Evolutionary conservation across 2,888 invertebrate genomes (phyloP).

Genomic region (Hyposoter dolosus): DNA sequence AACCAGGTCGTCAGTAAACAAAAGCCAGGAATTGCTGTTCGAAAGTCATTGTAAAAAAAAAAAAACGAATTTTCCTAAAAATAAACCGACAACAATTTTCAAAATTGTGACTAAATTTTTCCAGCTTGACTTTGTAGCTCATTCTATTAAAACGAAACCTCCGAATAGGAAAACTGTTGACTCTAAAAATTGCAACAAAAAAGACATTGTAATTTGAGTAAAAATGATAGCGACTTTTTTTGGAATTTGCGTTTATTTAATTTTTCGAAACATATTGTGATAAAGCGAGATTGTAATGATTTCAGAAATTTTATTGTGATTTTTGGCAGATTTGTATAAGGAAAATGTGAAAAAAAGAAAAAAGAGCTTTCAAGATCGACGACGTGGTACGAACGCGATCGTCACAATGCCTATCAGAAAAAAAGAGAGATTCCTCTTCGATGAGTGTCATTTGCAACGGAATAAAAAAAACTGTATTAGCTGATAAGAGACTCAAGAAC

Average conservation of each 20-base stretch:
- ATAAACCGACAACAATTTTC: neutral
- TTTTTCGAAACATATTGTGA: neutral
- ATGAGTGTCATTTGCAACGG: slow-evolving; percentile 13
- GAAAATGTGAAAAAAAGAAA: neutral
- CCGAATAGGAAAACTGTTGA: neutral
- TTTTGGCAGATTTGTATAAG: slow-evolving; percentile 1
- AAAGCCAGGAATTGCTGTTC: slow-evolving; percentile 6
- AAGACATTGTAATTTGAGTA: neutral
- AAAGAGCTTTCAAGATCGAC: neutral
- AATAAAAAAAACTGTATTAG: slow-evolving; percentile 23
- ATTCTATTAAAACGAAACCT: neutral
- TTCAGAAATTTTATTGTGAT: neutral
- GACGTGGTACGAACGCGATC: neutral
- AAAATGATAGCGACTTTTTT: neutral
- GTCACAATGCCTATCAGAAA: neutral
- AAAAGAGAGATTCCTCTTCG: slow-evolving; percentile 7
- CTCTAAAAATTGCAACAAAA: neutral
- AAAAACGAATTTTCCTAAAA: no score
- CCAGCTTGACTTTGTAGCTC: neutral
- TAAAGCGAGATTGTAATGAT: neutral
- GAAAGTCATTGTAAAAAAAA: neutral
- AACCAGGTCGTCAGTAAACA: neutral
- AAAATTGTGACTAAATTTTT: neutral
- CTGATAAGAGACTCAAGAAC: slow-evolving; percentile 3
- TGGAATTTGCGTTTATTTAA: neutral